These are phyloP conservation scores for Zosterops borbonicus DNA, from an alignment of 2,113 vertebrate species.

Conservation along the genomic window DNA sequence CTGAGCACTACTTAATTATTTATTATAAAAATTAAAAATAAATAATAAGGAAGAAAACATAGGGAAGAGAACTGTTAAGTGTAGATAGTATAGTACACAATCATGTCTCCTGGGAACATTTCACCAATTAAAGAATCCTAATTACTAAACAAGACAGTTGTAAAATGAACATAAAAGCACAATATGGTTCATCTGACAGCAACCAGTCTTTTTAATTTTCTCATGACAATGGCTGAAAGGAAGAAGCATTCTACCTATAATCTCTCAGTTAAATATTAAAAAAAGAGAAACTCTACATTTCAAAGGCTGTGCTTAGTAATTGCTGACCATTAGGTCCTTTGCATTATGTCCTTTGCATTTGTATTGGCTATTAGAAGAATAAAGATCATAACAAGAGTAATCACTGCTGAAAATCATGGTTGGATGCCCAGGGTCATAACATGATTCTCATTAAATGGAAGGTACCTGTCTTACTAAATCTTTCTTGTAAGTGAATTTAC, in stretches of 20 bases:
- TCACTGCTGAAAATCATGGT: neutral
- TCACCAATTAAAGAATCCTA: neutral
- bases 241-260: neutral
- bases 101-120: neutral
- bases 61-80: neutral
- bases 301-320: neutral
- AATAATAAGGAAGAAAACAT: neutral
- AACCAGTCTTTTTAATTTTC: neutral
- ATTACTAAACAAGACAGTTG: neutral
- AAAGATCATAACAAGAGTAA: neutral
- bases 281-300: neutral
- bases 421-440: neutral
- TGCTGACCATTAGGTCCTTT: neutral
- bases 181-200: neutral
- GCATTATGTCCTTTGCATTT: neutral
- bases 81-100: neutral
- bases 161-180: neutral
- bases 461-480: neutral
- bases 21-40: neutral
- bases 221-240: neutral
- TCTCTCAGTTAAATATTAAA: neutral
- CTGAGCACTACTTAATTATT: neutral
- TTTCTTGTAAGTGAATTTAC: neutral
- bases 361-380: neutral
- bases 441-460: neutral